Evolutionary conservation across 1,140 invertebrate species (phyloP).

Genomic region (Dufourea novaeangliae): DNA sequence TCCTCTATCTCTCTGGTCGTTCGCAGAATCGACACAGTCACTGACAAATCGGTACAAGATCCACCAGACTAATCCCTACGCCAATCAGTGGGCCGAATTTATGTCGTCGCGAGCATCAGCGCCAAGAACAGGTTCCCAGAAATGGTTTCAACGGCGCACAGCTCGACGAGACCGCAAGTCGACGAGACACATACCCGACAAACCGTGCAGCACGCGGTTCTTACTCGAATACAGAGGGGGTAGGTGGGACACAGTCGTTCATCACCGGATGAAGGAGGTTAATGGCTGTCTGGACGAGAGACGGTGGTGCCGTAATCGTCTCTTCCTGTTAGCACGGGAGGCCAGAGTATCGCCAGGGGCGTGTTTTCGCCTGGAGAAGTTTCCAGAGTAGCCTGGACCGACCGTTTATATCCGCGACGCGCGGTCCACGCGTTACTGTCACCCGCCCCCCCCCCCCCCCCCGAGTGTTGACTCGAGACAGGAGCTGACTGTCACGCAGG

Average conservation of each 20-base stretch:
- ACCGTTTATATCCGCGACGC: conserved; percentile 20
- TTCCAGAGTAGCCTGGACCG: conserved; percentile 5
- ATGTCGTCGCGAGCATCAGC: not conserved
- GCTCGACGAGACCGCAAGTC: too few species aligned
- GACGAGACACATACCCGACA: not conserved
- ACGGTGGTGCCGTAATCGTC: conserved; percentile 19
- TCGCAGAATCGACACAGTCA: not conserved
- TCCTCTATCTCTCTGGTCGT: not conserved
- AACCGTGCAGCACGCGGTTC: not conserved
- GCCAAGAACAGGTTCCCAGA: too few species aligned
- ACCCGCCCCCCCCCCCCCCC: not conserved
- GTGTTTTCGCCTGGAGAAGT: conserved; percentile 38
- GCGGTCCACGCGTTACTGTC: conserved; percentile 7
- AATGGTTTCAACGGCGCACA: too few species aligned
- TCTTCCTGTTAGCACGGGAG: conserved; percentile 15
- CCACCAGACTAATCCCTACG: not conserved
- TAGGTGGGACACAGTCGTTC: not conserved
- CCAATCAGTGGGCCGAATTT: not conserved
- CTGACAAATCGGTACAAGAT: conserved; percentile 5
- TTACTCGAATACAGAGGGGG: not conserved
- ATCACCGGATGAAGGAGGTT: conserved; percentile 30
- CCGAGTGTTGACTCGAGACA: not conserved
- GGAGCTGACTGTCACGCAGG: too few species aligned
- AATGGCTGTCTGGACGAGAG: conserved; percentile 26
- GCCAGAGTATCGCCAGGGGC: not conserved